Base-by-base conservation (phyloP, 2,113 vertebrate species). In the Tachycineta bicolor region DNA sequence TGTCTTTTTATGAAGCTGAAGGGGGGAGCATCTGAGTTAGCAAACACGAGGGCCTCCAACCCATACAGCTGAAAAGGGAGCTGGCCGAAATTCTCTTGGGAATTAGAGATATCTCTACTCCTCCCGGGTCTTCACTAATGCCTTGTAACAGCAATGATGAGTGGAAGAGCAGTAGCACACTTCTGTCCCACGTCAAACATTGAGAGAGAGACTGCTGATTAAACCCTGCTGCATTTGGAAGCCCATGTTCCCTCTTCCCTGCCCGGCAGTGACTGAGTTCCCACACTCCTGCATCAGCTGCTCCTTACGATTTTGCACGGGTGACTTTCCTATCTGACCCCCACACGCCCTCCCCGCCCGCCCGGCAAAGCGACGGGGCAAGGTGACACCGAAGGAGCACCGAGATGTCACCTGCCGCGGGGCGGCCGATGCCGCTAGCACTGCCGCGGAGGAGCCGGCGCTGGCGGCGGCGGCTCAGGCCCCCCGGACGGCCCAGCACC, bases 301-400 rank as follows among this genome's bases (percentile, higher is more conserved):
- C 41, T 47, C 44, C 43, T 39, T 34, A n/a, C 10, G 11, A 14
- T 6, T 56, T 17, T 2, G 46, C 68, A n/a, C 5, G 5, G 41
- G 4, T 19, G 14, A 65, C 43, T n/a, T 22, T 37, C 68, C 47
- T 2, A 0, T 3, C 26, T 11, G 58, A 37, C 11, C 29, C 28
- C 23, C 56, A 1, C 28, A 11, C 4, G 3, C 28, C 13, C n/a
- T 49, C n/a, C 23, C 21, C 9, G 62, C 23, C 44, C 3, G 75
- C 43, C 68, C 20, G 50, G 37, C 63, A 21, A 28, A 39, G 44
- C 33, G 39, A 69, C 9, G 29, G 43, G 44, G 8, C 23, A 23
- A 41, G 53, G 55, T 8, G 77, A 50, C 70, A 13, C 15, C 2
- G 37, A 4, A 6, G 58, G 50, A 20, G 23, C 50, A 16, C 13